Conservation (phyloP, 2,888 invertebrate genomes). For the Harmothoe impar region DNA sequence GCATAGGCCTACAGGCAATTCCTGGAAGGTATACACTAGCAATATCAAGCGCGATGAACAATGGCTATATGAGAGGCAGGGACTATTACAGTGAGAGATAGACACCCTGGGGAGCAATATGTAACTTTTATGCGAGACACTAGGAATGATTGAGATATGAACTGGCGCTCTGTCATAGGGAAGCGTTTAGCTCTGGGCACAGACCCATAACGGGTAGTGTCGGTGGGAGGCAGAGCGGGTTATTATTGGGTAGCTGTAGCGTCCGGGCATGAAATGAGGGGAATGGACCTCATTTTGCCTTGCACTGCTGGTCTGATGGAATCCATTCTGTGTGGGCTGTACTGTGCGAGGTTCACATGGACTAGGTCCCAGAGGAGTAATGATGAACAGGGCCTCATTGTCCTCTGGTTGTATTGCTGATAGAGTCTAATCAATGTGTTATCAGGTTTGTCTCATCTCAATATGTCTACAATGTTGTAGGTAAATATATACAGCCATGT, state of each 20-base stretch:
- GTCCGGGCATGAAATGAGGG: constrained; percentile 15
- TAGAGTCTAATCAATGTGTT: too few species aligned
- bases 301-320: neutral
- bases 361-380: neutral
- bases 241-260: neutral
- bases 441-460: too few species aligned
- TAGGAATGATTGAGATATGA: constrained; percentile 20
- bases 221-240: neutral
- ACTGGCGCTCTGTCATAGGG: neutral
- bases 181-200: constrained; percentile 2
- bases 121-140: constrained; percentile 21
- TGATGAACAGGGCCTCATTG: neutral
- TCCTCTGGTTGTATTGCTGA: too few species aligned
- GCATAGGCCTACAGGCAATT: too few species aligned
- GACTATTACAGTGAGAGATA: too few species aligned
- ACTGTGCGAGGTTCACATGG: neutral
- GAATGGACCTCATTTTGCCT: neutral
- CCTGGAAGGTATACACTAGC: too few species aligned
- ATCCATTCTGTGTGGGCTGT: neutral
- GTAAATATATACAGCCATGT: too few species aligned
- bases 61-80: too few species aligned
- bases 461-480: too few species aligned
- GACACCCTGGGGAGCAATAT: neutral
- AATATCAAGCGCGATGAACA: too few species aligned
- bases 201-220: neutral